These are phyloP conservation scores for Drosophila cognata DNA, from an alignment of 2,888 invertebrate species.

Conservation along the genomic window DNA sequence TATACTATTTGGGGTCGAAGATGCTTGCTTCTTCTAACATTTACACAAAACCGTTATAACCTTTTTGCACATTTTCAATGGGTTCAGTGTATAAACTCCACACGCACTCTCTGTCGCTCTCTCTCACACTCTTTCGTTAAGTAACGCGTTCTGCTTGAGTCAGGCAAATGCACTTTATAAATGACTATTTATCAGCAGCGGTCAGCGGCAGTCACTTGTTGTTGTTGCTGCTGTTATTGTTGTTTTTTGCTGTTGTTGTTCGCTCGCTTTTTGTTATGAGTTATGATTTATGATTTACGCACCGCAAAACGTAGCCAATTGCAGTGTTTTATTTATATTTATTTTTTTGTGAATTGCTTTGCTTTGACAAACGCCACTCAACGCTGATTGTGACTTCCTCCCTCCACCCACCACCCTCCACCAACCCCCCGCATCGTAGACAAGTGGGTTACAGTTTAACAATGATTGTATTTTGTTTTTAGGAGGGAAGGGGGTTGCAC, in stretches of 20 bases:
- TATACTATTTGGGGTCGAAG: neutral
- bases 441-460: conserved; percentile 35
- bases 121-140: conserved; percentile 12
- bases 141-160: conserved; percentile 8
- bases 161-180: conserved; percentile 61
- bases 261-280: neutral
- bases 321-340: conserved; percentile 5
- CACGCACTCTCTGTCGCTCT: neutral
- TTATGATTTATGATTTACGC: conserved; percentile 59
- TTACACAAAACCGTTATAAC: neutral
- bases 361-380: conserved; percentile 64
- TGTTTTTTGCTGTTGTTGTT: neutral
- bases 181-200: conserved; percentile 64
- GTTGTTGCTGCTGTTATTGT: conserved; percentile 7
- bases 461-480: conserved; percentile 21
- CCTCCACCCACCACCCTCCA: neutral
- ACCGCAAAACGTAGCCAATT: conserved; percentile 50
- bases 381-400: conserved; percentile 56
- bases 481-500: conserved; percentile 3
- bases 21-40: neutral
- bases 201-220: conserved; percentile 25
- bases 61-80: neutral
- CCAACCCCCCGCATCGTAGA: neutral
- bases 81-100: neutral
- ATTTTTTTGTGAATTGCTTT: conserved; percentile 51